Evolutionary conservation across 1,140 invertebrate genomes (phyloP), one percentile per base, ranked within the genome.

Genomic region (Coelopa frigida): DNA sequence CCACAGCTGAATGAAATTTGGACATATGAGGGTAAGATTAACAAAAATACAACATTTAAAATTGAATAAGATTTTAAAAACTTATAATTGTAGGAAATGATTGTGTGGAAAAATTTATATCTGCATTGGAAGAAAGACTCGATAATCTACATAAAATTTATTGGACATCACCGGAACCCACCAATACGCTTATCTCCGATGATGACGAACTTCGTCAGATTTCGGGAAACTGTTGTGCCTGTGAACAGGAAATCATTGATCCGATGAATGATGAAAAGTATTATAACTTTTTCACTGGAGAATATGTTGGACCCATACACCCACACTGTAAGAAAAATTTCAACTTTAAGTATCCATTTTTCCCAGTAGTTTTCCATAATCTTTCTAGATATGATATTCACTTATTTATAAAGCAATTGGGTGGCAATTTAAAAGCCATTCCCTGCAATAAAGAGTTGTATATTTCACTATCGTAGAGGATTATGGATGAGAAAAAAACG

Each of bases 331-430:
- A 73, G 54, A n/a, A n/a, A n/a, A n/a, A n/a, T 29, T 70, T 18
- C 53, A 65, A 43, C 70, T 52, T 54, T 48, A 59, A 51, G 39
- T 57, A 27, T 8, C 48, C 21, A 50, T 64, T 48, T 44, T 71
- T 45, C n/a, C 66, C 69, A 18, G 50, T 72, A 18, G 52, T 68
- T 44, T 70, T 69, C 40, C 61, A 65, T 56, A 61, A 65, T 55
- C 54, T 68, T 42, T 58, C 61, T 4, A 42, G 53, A 7, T 64
- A 66, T 49, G 58, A 70, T 53, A 45, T 42, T 29, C 67, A 72
- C 51, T 50, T 70, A n/a, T 58, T 72, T 44, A 53, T 72, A 4
- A 49, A 61, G 43, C 57, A 53, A 40, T 31, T 70, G 6, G 48
- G 56, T 20, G 54, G 53, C 3, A 18, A 58, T 23, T 64, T 70